phyloP scores from a whole-genome alignment of 2,888 invertebrate genomes.

The Drosophila setosimentum region DNA sequence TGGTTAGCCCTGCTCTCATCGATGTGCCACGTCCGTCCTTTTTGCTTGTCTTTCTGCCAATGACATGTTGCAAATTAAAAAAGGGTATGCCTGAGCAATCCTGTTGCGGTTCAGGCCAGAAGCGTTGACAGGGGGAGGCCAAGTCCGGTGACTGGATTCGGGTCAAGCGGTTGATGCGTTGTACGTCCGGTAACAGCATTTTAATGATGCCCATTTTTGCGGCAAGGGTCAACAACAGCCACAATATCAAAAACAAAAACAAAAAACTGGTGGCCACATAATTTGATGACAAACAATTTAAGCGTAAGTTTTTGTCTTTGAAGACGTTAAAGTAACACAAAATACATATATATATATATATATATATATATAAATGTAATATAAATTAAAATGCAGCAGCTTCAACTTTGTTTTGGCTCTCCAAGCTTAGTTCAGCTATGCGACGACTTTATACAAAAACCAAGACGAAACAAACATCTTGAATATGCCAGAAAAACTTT shows the following conservation, averaged over 20 bases:
- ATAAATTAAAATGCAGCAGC: constrained; percentile 22
- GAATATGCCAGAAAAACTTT: constrained; percentile 72
- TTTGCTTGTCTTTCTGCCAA: constrained; percentile 79
- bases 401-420: constrained; percentile 29
- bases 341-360: not conserved
- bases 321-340: constrained; percentile 56
- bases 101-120: constrained; percentile 62
- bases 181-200: constrained; percentile 74
- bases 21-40: constrained; percentile 68
- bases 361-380: not conserved
- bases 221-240: constrained; percentile 32
- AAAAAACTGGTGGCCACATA: constrained; percentile 59
- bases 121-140: constrained; percentile 40
- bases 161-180: constrained; percentile 38
- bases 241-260: constrained; percentile 9
- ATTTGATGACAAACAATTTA: constrained; percentile 81
- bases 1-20: constrained; percentile 40
- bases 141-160: constrained; percentile 22
- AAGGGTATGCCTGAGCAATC: constrained; percentile 80
- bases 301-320: constrained; percentile 72
- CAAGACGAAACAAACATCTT: constrained; percentile 54
- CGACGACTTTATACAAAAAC: constrained; percentile 41
- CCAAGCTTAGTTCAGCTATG: constrained; percentile 29
- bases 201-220: constrained; percentile 77
- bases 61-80: constrained; percentile 81